Percentiles rank a stretch among this genome's conserved stretches.
These are phyloP conservation scores for Agrypnia vestita DNA, from an alignment of 1,140 invertebrate genomes.

Conservation along the genomic window DNA sequence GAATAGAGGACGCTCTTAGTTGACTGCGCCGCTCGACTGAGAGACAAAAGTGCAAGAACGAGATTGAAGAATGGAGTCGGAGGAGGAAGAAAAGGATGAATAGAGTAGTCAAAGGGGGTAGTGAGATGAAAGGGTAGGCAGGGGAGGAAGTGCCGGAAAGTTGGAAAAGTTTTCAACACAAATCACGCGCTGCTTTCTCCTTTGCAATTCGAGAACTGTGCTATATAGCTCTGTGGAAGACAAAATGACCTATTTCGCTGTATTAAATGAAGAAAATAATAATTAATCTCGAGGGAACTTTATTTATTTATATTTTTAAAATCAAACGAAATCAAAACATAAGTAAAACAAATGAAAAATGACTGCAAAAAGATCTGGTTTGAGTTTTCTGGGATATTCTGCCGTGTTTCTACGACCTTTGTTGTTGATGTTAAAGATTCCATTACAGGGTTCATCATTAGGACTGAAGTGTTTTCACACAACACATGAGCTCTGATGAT, in stretches of 20 bases:
- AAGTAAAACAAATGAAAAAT: neutral
- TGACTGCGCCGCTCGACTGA: neutral
- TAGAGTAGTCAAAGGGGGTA: slow-evolving; percentile 33
- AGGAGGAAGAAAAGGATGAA: slow-evolving; percentile 30
- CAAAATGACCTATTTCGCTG: slow-evolving; percentile 27
- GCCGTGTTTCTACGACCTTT: too few species aligned
- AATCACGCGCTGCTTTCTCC: slow-evolving; percentile 53
- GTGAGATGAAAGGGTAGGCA: slow-evolving; percentile 32
- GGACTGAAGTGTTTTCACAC: too few species aligned
- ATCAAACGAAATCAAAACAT: neutral
- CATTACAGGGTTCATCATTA: too few species aligned
- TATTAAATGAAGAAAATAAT: slow-evolving; percentile 3
- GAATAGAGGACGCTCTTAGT: neutral
- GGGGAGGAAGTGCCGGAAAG: slow-evolving; percentile 41
- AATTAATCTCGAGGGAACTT: neutral
- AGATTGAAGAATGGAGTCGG: neutral
- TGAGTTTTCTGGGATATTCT: too few species aligned
- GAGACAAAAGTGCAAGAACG: slow-evolving; percentile 21
- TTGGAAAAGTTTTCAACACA: slow-evolving; percentile 58
- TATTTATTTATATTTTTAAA: neutral
- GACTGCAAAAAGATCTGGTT: too few species aligned
- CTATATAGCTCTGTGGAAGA: neutral
- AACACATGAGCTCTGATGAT: too few species aligned
- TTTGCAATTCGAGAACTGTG: slow-evolving; percentile 45
- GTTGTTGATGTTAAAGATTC: too few species aligned